phyloP scores from a whole-genome alignment of 2,113 vertebrate species.

The Phyllostomus discolor region DNA sequence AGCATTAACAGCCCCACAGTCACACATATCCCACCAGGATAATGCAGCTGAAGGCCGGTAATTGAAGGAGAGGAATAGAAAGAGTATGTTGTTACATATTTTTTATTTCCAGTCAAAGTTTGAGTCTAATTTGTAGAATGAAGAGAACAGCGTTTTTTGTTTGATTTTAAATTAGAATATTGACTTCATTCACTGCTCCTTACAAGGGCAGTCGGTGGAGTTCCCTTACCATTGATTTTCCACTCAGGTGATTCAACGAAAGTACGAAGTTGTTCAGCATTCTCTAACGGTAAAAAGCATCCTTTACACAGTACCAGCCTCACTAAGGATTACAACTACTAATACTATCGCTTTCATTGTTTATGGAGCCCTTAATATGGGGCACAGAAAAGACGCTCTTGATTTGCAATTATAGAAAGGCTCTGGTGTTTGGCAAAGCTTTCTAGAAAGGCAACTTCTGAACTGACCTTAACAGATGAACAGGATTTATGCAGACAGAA shows the following conservation, averaged over 20 bases:
- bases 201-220: not conserved
- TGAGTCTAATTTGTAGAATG: not conserved
- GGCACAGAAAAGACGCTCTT: not conserved
- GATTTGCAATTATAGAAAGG: not conserved
- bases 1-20: not conserved
- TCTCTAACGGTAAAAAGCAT: not conserved
- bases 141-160: not conserved
- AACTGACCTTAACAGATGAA: not conserved
- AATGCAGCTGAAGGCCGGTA: not conserved
- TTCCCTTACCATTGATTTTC: not conserved
- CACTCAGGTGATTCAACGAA: not conserved
- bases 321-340: not conserved
- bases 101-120: not conserved
- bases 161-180: not conserved
- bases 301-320: not conserved
- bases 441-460: not conserved
- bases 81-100: conserved; percentile 10
- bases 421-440: not conserved
- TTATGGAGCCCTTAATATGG: not conserved
- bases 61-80: not conserved
- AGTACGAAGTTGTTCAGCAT: not conserved
- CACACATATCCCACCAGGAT: not conserved
- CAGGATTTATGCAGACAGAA: not conserved
- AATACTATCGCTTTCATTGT: not conserved
- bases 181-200: not conserved